Evolutionary conservation across 2,888 invertebrate species (phyloP).

Genomic region (Tanypteryx hageni): DNA sequence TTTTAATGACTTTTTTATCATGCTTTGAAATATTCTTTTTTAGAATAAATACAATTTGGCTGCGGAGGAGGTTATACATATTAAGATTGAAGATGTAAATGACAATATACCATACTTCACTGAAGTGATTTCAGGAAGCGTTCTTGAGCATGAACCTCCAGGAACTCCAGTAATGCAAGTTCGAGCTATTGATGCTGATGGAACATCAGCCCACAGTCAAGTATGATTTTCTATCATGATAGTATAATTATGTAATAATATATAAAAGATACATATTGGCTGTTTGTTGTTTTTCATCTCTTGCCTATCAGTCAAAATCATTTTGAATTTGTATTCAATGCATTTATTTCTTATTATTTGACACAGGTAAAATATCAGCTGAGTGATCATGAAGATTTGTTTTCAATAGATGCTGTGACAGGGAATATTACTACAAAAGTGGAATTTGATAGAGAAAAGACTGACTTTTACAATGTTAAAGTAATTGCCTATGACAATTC

Average conservation of each 20-base stretch:
- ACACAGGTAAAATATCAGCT: slow-evolving; percentile 84
- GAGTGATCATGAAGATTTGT: slow-evolving; percentile 82
- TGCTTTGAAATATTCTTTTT: slow-evolving; percentile 67
- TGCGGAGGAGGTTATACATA: slow-evolving; percentile 86
- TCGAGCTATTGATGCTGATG: slow-evolving; percentile 90
- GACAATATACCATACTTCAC: slow-evolving; percentile 93
- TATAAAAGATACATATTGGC: neutral
- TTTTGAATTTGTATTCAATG: neutral
- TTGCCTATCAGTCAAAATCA: neutral
- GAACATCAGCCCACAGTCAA: slow-evolving; percentile 88
- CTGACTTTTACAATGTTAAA: slow-evolving; percentile 91
- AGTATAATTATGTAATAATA: too few species aligned
- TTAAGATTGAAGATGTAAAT: slow-evolving; percentile 91
- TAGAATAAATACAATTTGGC: slow-evolving; percentile 88
- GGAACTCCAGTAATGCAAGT: slow-evolving; percentile 93
- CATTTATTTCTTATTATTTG: neutral
- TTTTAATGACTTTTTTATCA: neutral
- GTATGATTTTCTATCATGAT: slow-evolving; percentile 71
- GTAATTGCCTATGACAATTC: slow-evolving; percentile 94
- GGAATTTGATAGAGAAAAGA: slow-evolving; percentile 91
- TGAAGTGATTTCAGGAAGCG: slow-evolving; percentile 87
- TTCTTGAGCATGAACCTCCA: slow-evolving; percentile 89
- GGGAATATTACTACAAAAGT: slow-evolving; percentile 91
- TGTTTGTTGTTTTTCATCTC: slow-evolving; percentile 6
- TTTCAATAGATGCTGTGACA: slow-evolving; percentile 88